Evolutionary conservation across 2,797 vertebrate genomes (phyloP).

Genomic region (Knipowitschia caucasica): DNA sequence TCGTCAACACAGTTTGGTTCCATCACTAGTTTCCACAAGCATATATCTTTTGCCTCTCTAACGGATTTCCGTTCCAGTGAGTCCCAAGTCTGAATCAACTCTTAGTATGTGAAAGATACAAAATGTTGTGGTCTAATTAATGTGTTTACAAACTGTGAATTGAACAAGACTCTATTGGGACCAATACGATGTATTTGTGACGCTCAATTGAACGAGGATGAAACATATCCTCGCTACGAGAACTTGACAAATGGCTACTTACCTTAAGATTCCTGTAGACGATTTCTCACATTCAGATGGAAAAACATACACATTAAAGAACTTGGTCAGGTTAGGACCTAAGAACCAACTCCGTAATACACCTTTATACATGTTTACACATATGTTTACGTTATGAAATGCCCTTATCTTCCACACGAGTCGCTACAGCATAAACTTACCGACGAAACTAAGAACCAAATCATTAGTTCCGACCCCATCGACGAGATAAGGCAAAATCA

Average conservation of each 20-base stretch:
- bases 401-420: conserved; percentile 58
- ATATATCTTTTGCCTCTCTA: no score
- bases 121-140: no score
- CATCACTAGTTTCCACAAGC: no score
- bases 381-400: conserved; percentile 55
- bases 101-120: no score
- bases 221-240: background rate
- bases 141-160: no score
- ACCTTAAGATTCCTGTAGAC: conserved; percentile 48
- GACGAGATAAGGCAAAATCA: no score
- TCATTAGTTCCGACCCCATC: conserved; percentile 49
- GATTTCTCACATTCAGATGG: conserved; percentile 31
- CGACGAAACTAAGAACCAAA: background rate
- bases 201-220: background rate
- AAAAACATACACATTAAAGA: conserved; percentile 13
- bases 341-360: conserved; percentile 26
- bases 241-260: conserved; percentile 19
- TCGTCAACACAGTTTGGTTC: no score
- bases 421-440: conserved; percentile 22
- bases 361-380: conserved; percentile 61
- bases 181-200: no score
- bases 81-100: no score
- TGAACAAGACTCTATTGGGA: no score
- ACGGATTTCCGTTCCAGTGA: no score
- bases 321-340: conserved; percentile 27